A percentile compares a stretch with the other conserved stretches of the same genome.
Conservation (phyloP, 1,140 invertebrate genomes). For the Batillaria attramentaria region DNA sequence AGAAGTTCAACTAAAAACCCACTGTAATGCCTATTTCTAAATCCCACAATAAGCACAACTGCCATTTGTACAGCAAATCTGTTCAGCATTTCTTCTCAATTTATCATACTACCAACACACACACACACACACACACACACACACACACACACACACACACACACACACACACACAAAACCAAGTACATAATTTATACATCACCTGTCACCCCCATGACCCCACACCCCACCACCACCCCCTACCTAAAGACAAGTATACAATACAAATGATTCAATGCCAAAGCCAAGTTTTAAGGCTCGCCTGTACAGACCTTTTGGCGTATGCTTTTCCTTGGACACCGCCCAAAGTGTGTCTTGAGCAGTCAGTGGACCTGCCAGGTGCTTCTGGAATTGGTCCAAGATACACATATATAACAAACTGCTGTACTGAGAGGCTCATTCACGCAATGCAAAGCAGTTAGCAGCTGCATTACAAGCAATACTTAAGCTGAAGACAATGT, state of each 20-base stretch:
- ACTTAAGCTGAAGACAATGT: constrained; percentile 9
- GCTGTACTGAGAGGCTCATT: neutral
- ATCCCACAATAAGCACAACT: too few relatives aligned
- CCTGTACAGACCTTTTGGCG: constrained; percentile 65
- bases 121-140: neutral
- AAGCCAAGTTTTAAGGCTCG: too few relatives aligned
- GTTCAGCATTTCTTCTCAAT: neutral
- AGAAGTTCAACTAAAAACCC: too few relatives aligned
- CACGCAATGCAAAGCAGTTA: neutral
- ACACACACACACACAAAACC: too few relatives aligned
- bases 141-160: neutral
- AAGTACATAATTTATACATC: neutral
- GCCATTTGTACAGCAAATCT: too few relatives aligned
- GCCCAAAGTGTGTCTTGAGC: constrained; percentile 68
- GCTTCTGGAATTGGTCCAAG: constrained; percentile 54
- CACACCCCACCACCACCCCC: neutral
- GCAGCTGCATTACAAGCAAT: too few relatives aligned
- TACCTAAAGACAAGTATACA: neutral
- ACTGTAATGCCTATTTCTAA: too few relatives aligned
- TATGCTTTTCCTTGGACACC: constrained; percentile 70
- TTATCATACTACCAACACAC: too few relatives aligned
- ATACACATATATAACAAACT: constrained; percentile 12
- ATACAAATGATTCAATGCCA: neutral
- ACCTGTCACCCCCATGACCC: too few relatives aligned
- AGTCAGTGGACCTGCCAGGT: constrained; percentile 63